phyloP scores from a whole-genome alignment of 2,888 invertebrate genomes.

The Hemicrepidius hirtus region DNA sequence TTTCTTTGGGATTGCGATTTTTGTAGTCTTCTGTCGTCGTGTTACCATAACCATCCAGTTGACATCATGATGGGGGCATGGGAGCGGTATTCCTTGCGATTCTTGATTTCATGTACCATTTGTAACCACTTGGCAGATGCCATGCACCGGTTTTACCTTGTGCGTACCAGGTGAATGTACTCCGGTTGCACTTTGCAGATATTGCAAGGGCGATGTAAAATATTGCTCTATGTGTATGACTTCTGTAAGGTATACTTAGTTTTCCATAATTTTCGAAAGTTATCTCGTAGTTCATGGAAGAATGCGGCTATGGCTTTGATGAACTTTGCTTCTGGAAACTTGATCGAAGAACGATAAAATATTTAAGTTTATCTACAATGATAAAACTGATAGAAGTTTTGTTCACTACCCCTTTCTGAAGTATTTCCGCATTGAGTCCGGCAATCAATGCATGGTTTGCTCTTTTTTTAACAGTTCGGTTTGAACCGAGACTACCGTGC shows the following conservation, averaged over 20 bases:
- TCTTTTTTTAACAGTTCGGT: too few species aligned
- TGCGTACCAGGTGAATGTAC: constrained; percentile 62
- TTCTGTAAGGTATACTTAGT: not conserved
- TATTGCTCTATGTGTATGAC: constrained; percentile 12
- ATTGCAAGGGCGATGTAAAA: constrained; percentile 21
- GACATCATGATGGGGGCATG: constrained; percentile 36
- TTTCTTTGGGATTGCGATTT: not conserved
- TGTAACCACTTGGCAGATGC: constrained; percentile 61
- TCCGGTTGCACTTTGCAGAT: constrained; percentile 52
- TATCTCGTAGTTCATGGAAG: too few species aligned
- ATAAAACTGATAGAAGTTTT: too few species aligned
- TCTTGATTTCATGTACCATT: constrained; percentile 53
- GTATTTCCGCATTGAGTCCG: too few species aligned
- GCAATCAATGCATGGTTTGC: too few species aligned
- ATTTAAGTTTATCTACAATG: too few species aligned
- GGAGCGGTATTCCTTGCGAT: constrained; percentile 39
- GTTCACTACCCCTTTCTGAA: too few species aligned
- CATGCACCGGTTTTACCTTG: constrained; percentile 61
- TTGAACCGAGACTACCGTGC: too few species aligned
- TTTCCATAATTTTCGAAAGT: too few species aligned
- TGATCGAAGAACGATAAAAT: too few species aligned
- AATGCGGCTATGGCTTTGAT: too few species aligned
- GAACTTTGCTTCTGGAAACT: too few species aligned
- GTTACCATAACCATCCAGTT: constrained; percentile 25
- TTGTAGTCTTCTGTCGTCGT: constrained; percentile 18